phyloP scores from a whole-genome alignment of 2,888 invertebrate species.

The Melitaea athalia region DNA sequence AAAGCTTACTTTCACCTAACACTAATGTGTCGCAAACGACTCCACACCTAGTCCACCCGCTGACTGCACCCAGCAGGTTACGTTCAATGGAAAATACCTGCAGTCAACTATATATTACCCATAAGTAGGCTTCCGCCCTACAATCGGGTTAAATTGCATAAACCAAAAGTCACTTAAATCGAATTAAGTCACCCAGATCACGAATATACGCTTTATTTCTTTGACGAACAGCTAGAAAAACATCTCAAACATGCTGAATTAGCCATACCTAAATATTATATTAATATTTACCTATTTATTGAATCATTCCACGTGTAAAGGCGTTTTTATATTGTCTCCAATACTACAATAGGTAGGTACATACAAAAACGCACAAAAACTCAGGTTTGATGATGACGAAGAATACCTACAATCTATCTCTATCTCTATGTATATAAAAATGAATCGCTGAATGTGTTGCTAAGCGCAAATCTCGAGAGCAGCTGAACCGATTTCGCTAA shows the following conservation, averaged over 20 bases:
- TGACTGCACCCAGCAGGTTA: conserved; percentile 37
- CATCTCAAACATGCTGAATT: background rate
- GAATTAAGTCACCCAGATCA: conserved; percentile 27
- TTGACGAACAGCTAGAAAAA: too few relatives aligned
- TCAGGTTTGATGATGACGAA: too few relatives aligned
- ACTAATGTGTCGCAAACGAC: conserved; percentile 50
- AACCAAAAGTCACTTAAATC: conserved; percentile 39
- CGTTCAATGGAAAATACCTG: conserved; percentile 40
- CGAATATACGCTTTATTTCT: conserved; percentile 15
- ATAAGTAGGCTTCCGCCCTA: conserved; percentile 60
- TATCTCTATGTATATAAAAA: too few relatives aligned
- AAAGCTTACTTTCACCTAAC: conserved; percentile 37
- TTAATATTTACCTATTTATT: background rate
- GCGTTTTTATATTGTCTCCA: too few relatives aligned
- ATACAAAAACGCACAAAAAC: too few relatives aligned
- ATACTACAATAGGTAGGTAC: too few relatives aligned
- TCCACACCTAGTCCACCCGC: conserved; percentile 41
- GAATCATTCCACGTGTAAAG: background rate
- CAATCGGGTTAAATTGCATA: conserved; percentile 52
- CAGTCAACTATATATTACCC: conserved; percentile 48
- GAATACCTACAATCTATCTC: too few relatives aligned
- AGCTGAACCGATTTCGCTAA: too few relatives aligned
- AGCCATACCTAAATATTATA: background rate
- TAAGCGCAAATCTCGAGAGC: too few relatives aligned
- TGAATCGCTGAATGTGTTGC: too few relatives aligned